Conservation (phyloP, 2,797 vertebrate genomes). For the Gallinago solitaria region DNA sequence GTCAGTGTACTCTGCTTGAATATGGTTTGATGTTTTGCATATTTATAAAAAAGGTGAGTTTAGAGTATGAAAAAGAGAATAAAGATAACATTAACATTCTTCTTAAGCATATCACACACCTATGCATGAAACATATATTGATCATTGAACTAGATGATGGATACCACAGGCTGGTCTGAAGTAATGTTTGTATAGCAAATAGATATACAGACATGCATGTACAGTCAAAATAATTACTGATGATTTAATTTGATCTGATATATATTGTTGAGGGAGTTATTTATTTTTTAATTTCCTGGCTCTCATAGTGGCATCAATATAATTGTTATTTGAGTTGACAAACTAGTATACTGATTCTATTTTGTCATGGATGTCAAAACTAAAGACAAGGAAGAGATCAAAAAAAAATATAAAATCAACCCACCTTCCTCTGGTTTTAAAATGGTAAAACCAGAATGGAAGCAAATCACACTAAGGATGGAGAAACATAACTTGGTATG, state of each 20-base stretch:
- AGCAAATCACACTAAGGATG: background rate
- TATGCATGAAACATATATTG: background rate
- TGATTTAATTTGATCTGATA: background rate
- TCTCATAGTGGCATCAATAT: background rate
- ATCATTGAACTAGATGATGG: background rate
- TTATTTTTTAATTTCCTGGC: background rate
- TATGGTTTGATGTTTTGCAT: too few relatives aligned
- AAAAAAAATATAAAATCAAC: background rate
- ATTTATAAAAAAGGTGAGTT: too few relatives aligned
- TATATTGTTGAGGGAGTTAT: fast-evolving
- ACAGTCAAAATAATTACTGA: background rate
- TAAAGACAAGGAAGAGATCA: background rate
- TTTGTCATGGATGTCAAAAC: background rate
- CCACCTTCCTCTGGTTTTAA: background rate
- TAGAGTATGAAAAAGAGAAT: too few relatives aligned
- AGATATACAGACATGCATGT: background rate
- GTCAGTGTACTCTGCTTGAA: too few relatives aligned
- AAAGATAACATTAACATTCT: too few relatives aligned
- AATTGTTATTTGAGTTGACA: background rate
- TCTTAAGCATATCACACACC: background rate
- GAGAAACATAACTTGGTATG: background rate
- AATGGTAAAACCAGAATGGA: background rate
- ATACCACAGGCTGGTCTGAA: background rate
- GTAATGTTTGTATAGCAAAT: background rate
- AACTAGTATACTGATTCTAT: background rate